A percentile compares a stretch with the other conserved stretches of the same genome.
Evolutionary conservation across 2,113 vertebrate genomes (phyloP).

Genomic region (Hippocampus comes): DNA sequence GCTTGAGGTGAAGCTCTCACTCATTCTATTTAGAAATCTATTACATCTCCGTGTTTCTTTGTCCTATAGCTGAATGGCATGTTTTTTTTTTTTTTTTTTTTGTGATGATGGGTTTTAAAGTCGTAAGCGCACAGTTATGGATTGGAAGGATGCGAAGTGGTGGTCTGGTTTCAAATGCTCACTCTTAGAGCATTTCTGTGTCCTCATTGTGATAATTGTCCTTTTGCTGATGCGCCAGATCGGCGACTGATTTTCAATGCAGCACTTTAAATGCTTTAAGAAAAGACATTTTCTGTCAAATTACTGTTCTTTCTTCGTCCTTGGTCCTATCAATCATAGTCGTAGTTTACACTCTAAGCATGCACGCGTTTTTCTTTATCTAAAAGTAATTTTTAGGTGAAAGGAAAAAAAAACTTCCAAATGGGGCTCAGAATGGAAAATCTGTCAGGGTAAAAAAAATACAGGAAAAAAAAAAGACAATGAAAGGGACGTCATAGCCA

Average conservation of each 20-base stretch:
- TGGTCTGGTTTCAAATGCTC: slow-evolving; percentile 7
- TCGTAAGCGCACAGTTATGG: neutral
- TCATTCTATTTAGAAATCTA: slow-evolving; percentile 49
- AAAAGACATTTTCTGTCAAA: slow-evolving; percentile 31
- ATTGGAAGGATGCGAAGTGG: too few relatives aligned
- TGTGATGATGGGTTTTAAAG: slow-evolving; percentile 28
- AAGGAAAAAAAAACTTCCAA: slow-evolving; percentile 19
- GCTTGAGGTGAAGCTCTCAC: slow-evolving; percentile 29
- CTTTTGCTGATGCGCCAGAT: slow-evolving; percentile 10
- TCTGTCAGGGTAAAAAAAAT: slow-evolving; percentile 47
- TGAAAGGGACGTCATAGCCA: slow-evolving; percentile 33
- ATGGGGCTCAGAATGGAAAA: slow-evolving; percentile 24
- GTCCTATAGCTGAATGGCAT: slow-evolving; percentile 36
- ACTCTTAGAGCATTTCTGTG: slow-evolving; percentile 14
- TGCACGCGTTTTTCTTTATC: slow-evolving; percentile 23
- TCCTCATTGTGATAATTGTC: slow-evolving; percentile 16
- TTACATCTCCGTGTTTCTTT: slow-evolving; percentile 40
- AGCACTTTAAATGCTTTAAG: slow-evolving; percentile 20
- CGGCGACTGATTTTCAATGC: slow-evolving; percentile 9
- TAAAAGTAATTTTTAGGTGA: slow-evolving; percentile 51
- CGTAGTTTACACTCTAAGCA: slow-evolving; percentile 31
- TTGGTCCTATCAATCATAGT: slow-evolving; percentile 32
- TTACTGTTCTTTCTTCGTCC: slow-evolving; percentile 24
- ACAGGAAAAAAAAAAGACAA: slow-evolving; percentile 27
- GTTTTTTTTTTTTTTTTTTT: slow-evolving; percentile 16